Base-by-base conservation (phyloP, 1,140 invertebrate genomes). In the Vanessa atalanta region DNA sequence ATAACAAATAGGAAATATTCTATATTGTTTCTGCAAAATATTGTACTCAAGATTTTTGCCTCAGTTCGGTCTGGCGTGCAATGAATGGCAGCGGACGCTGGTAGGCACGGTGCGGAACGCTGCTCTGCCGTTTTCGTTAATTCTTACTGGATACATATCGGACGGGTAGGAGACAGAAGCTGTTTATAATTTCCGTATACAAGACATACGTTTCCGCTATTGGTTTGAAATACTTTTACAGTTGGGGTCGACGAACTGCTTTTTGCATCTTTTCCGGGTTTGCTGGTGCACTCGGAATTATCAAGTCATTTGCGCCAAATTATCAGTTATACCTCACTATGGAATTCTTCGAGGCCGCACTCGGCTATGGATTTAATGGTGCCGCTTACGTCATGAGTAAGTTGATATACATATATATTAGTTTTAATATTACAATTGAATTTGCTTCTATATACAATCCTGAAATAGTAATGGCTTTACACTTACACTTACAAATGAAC, bases 51-150 rank as follows among this genome's bases (percentile, higher is more conserved):
- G 6, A 50, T 12, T n/a, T 66, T 50, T 76, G 68, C 88, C 37
- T 47, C 82, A 82, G 88, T 90, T 93, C 80, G 75, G 77, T 65
- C 79, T 93, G 77, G 91, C 81, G 69, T 92, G 89, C 78, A 79
- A 95, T 81, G 93, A 94, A 81, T 96, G 95, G 95, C 95, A 94
- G 86, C 86, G 96, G 64, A 94, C 95, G 0, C 81, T 96, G 74
- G 94, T 96, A 43, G 96, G 96, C 50, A 95, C 95, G 6, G 93
- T 96, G 47, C 95, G 96, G 75, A 96, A 95, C 81, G 79, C 95
- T 47, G 96, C 95, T 37, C 94, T 96, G 80, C 95, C 96, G 60
- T 79, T 96, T 15, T 95, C 95, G 16, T 90, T 96, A 73, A 93
- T 95, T 12, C 93, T 96, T 64, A 94, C 95, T 13, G 95, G 96